Conservation (phyloP, 2,797 vertebrate genomes). For the Hoplostethus atlanticus region DNA sequence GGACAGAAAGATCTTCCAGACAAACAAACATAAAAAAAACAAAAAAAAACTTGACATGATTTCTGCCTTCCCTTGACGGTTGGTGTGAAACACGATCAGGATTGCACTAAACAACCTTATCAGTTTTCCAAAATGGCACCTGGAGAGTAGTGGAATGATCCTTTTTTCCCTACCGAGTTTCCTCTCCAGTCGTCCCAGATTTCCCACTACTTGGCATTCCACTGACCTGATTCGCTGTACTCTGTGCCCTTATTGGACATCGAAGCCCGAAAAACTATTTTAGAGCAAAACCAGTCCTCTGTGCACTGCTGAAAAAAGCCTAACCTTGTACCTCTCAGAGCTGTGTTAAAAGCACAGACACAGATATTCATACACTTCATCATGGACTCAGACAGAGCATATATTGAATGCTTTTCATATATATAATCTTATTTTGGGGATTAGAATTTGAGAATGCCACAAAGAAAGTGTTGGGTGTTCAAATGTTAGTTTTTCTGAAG, state of each 20-base stretch:
- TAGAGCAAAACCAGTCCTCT: conserved; percentile 23
- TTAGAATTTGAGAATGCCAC: neutral
- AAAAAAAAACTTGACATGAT: conserved; percentile 14
- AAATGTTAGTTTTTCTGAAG: conserved; percentile 1
- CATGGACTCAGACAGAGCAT: neutral
- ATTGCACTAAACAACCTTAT: conserved; percentile 36
- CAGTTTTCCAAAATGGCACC: conserved; percentile 34
- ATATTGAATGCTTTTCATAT: neutral
- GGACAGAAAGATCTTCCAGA: neutral
- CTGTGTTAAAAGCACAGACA: conserved; percentile 46
- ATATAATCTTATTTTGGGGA: conserved; percentile 3
- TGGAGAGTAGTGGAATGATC: conserved; percentile 27
- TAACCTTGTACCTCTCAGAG: conserved; percentile 42
- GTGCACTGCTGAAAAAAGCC: conserved; percentile 45
- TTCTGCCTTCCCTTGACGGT: conserved; percentile 17
- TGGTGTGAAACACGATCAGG: conserved; percentile 21
- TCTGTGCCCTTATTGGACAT: conserved; percentile 44
- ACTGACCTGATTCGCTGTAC: conserved; percentile 66
- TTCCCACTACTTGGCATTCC: conserved; percentile 45
- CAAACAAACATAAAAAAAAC: neutral
- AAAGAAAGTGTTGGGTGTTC: neutral
- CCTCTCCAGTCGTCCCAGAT: conserved; percentile 66
- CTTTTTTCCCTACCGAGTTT: conserved; percentile 24
- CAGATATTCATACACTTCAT: conserved; percentile 1
- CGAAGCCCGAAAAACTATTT: conserved; percentile 56